A percentile compares a stretch with the other conserved stretches of the same genome.
These are phyloP conservation scores for Lutjanus campechanus DNA, from an alignment of 2,797 vertebrate genomes.

Conservation along the genomic window DNA sequence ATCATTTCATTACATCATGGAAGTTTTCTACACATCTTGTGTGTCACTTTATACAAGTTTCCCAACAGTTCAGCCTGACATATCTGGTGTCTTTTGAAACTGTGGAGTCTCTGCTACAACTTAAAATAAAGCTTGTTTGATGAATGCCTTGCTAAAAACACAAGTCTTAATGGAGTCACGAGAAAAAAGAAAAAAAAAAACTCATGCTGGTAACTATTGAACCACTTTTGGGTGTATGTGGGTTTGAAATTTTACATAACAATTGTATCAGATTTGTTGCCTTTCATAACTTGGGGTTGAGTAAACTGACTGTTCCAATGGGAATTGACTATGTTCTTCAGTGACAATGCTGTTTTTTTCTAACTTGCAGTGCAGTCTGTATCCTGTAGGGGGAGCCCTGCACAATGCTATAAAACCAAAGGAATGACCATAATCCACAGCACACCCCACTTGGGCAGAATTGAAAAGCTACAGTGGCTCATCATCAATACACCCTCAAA, in stretches of 20 bases:
- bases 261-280: background rate
- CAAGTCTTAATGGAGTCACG: too few species aligned
- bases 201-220: background rate
- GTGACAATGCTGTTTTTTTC: background rate
- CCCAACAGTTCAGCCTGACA: too few species aligned
- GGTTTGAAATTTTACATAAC: background rate
- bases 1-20: too few species aligned
- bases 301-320: background rate
- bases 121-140: too few species aligned
- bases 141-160: too few species aligned
- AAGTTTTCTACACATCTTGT: too few species aligned
- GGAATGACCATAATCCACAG: background rate
- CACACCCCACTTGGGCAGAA: constrained; percentile 6
- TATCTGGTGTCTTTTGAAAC: too few species aligned
- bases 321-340: background rate
- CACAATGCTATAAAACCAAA: constrained; percentile 67
- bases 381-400: constrained; percentile 80
- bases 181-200: too few species aligned
- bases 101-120: too few species aligned
- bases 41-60: too few species aligned
- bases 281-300: background rate
- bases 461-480: constrained; percentile 22
- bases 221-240: background rate
- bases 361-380: constrained; percentile 27
- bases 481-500: constrained; percentile 25